These are phyloP conservation scores for Eptatretus burgeri DNA, from an alignment of 2,113 vertebrate species.

Conservation along the genomic window DNA sequence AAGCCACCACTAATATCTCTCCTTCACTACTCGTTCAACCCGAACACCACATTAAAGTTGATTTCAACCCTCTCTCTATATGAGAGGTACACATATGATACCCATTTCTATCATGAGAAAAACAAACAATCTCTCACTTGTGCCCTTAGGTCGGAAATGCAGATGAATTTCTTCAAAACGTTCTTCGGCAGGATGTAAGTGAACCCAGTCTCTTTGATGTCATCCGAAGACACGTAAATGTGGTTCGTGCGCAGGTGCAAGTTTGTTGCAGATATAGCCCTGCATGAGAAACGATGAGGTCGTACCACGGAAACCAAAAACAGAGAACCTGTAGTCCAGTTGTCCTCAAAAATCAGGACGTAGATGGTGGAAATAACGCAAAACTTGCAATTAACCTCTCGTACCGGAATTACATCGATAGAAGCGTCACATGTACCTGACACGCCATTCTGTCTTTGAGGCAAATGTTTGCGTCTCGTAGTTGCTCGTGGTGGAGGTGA, in stretches of 20 bases:
- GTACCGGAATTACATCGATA: no score
- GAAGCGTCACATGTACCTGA: slow-evolving; percentile 28
- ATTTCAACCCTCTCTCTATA: no score
- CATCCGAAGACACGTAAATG: slow-evolving; percentile 91
- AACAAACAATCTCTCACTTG: slow-evolving; percentile 23
- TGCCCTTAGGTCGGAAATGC: slow-evolving; percentile 82
- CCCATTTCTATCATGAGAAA: no score
- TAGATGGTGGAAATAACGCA: no score
- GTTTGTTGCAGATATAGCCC: slow-evolving; percentile 92
- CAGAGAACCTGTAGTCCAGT: background rate
- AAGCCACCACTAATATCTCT: no score
- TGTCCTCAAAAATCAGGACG: no score
- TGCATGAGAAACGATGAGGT: slow-evolving; percentile 13
- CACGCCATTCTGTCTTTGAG: slow-evolving; percentile 92
- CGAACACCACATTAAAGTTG: no score
- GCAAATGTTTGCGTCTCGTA: slow-evolving; percentile 98
- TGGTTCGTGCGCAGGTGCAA: slow-evolving; percentile 87
- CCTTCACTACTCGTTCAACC: no score
- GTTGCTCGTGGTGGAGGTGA: slow-evolving; percentile 96
- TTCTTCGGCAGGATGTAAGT: slow-evolving; percentile 97
- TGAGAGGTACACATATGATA: no score
- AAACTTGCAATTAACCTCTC: no score
- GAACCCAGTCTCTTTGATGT: slow-evolving; percentile 93
- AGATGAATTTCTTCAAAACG: slow-evolving; percentile 92
- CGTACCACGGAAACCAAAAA: background rate